Base-by-base conservation (phyloP, 2,113 vertebrate genomes). In the Gallinago media region DNA sequence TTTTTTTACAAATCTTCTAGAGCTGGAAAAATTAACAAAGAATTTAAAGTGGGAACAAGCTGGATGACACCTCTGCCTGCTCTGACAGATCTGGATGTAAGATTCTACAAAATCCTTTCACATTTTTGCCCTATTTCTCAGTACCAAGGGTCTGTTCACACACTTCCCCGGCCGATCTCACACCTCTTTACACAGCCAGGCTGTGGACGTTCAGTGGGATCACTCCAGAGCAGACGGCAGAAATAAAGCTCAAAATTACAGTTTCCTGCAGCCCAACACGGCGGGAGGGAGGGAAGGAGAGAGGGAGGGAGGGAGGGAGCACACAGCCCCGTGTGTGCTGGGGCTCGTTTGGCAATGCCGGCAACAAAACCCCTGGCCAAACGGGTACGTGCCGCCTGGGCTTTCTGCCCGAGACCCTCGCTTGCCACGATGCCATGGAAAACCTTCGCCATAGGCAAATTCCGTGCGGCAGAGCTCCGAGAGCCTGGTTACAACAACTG, bases 151-250 rank as follows among this genome's bases (percentile, higher is more conserved):
- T 16, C 12, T 31, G 9, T 12, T 27, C 44, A 12, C 56, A 34
- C 0, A 2, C 11, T 36, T 47, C 23, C 55, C 66, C 40, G 12
- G 52, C 50, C 29, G 72, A 18, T 3, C 17, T 0, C 38, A 2
- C 4, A 27, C 6, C 56, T 15, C 67, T 21, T 36, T 3, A 5
- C 55, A 14, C 9, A 40, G 67, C 16, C 62, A 27, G 32, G 61
- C 27, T 22, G 47, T 19, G 13, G 1, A 7, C 6, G 0, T 8
- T 15, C 4, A 0, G 36, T 3, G 22, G 52, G 29, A 12, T 84
- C 12, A 9, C 50, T 34, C 55, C 56, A 55, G 31, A 70, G 74
- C 40, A 38, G 52, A 10, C 12, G 23, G 47, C 22, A 42, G 12
- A 79, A 54, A 29, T 1, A n/a, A 34, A 15, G 6, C 61, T n/a